Base-by-base conservation (phyloP, 2,888 invertebrate genomes). In the Atrina japonica region DNA sequence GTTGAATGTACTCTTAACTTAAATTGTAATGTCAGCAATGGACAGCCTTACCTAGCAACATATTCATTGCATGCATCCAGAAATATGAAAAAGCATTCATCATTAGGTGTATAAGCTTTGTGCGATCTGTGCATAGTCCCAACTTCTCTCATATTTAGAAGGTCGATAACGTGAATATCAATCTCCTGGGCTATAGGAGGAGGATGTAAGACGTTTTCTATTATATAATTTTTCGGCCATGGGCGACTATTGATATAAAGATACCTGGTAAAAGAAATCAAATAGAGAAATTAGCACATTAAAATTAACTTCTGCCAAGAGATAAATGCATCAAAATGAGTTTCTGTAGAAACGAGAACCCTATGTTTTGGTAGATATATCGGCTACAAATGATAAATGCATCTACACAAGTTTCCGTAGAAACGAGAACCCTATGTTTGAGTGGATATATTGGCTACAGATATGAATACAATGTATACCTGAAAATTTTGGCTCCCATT, bases 151-250 rank as follows among this genome's bases (percentile, higher is more conserved):
- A 96, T 91, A 0, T 94, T 95, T 69, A 93, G 93, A 77, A 96
- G 91, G 91, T 96, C 96, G 81, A 96, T 95, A 0, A 96, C 95
- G 85, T 96, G 96, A 78, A 96, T 95, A 86, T 96, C 96, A 61
- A 96, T 95, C 92, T 96, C 95, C 90, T 95, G 94, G 14, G 96
- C 95, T 80, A 96, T 95, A 0, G 95, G 95, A 0, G 96, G 96
- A 14, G 96, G 96, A 85, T 94, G 93, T 59, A 95, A 89, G 0
- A 95, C 95, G 91, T 95, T 94, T 16, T 93, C 93, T 76, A 96
- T 95, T 29, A 92, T 91, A 86, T 95, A 95, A 65, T 94, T 94
- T 82, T 93, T 92, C 0, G 95, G 96, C 96, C 96, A 96, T 0
- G 96, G 94, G 55, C 96, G 93, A 76, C 94, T 94, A 88, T 96